phyloP scores from a whole-genome alignment of 2,113 vertebrate species.

The Trichomycterus rosablanca region DNA sequence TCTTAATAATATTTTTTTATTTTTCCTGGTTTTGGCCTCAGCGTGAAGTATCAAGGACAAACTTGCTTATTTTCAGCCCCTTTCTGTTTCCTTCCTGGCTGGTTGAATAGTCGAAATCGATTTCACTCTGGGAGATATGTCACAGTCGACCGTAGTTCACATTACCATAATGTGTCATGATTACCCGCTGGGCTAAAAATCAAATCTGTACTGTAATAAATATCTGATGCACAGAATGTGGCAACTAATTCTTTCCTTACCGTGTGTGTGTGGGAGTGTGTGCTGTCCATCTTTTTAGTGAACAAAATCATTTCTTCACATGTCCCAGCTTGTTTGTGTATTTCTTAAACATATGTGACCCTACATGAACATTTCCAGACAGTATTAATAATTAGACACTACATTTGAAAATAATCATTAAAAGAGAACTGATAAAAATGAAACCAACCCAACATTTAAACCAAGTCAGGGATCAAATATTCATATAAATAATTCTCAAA shows the following conservation, averaged over 20 bases:
- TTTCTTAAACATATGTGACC: neutral
- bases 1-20: too few species aligned
- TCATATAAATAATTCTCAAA: too few species aligned
- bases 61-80: conserved; percentile 10
- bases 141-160: conserved; percentile 30
- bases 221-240: conserved; percentile 20
- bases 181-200: conserved; percentile 41
- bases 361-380: neutral
- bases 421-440: too few species aligned
- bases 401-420: too few species aligned
- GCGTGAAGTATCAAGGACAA: conserved; percentile 9
- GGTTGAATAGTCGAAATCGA: conserved; percentile 39
- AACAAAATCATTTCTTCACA: too few species aligned
- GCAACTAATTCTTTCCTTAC: too few species aligned
- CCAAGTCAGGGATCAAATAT: too few species aligned
- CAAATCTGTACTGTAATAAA: conserved; percentile 33
- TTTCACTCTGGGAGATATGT: conserved; percentile 29
- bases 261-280: too few species aligned
- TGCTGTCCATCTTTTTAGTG: too few species aligned
- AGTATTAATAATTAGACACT: too few species aligned
- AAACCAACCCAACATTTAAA: too few species aligned
- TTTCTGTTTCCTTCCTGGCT: neutral
- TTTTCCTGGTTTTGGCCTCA: neutral
- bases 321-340: neutral
- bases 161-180: conserved; percentile 46